Evolutionary conservation across 2,888 invertebrate species (phyloP), one percentile per base, ranked within the genome.

Genomic region (Campaea margaritaria): DNA sequence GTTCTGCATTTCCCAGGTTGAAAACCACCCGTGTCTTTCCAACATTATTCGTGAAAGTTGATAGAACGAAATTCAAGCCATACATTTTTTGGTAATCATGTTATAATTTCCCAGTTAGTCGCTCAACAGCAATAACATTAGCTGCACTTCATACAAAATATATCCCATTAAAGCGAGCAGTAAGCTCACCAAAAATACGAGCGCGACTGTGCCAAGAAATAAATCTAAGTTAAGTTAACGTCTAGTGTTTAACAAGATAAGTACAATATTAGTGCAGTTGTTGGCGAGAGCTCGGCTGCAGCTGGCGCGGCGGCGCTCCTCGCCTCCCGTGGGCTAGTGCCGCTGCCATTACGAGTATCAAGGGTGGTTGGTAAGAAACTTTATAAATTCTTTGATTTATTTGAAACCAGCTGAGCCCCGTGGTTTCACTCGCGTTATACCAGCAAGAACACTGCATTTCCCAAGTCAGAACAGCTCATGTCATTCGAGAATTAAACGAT

Each of bases 201-300:
- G 39, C 42, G 4, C 14, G 16, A 11, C 45, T 46, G 48, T 64
- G 66, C 62, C 66, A 62, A 56, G 39, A 49, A 46, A 67, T 64
- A 62, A 58, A 64, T 67, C 50, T 15, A 46, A 58, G 55, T 64
- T 64, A 53, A 62, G 46, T 64, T 62, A 55, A 62, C 41, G 58
- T 59, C 39, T 41, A 38, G 48, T 45, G 52, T 53, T 49, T 56
- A 53, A 60, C 51, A 53, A 60, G 60, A 61, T 65, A 63, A 56
- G 52, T 55, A 42, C 49, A 47, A 54, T 57, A 58, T 56, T 60
- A 65, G 62, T 58, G 58, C 60, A 41, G 39, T 60, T 52, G 48
- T 63, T 60, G 60, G 60, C 62, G 31, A 46, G 27, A 15, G 31
- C 3, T 39, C 50, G 39, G 27, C 53, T 54, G n/a, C n/a, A n/a